Conservation (phyloP, 2,888 invertebrate genomes). For the Cryptus viduatorius region DNA sequence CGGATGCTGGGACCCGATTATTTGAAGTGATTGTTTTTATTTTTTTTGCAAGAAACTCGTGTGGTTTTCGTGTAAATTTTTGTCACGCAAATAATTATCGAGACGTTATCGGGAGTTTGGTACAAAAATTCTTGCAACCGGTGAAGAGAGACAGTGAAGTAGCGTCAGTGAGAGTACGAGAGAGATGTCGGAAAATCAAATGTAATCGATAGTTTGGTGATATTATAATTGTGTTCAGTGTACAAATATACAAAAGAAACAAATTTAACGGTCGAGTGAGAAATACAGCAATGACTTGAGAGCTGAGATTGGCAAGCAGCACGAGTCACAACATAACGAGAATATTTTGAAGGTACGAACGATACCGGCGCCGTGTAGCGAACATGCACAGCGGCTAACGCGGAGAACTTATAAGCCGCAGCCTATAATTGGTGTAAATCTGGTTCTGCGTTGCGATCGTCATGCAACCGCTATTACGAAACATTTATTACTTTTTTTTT, state of each 20-base stretch:
- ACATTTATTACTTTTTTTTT: not conserved
- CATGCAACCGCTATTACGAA: not conserved
- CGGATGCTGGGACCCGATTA: conserved; percentile 1
- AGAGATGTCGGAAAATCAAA: not conserved
- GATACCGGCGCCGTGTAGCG: not conserved
- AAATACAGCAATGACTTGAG: conserved; percentile 47
- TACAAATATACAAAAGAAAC: not conserved
- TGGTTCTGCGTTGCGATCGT: not conserved
- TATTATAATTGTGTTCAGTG: not conserved
- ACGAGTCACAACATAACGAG: conserved; percentile 14
- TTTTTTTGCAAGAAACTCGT: not conserved
- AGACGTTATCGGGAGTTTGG: conserved; percentile 4
- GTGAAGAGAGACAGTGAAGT: not conserved
- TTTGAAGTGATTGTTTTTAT: not conserved
- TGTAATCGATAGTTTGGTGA: not conserved
- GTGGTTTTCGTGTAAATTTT: not conserved
- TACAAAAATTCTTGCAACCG: not conserved
- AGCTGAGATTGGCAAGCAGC: conserved; percentile 21
- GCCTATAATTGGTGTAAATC: not conserved
- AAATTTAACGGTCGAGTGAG: conserved; percentile 5
- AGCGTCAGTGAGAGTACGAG: not conserved
- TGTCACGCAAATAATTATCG: not conserved
- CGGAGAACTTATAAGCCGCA: not conserved
- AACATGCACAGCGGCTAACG: not conserved
- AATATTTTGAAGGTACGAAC: conserved; percentile 41